Evolutionary conservation across 2,113 vertebrate species (phyloP), one percentile per base, ranked within the genome.

Genomic region (Pampusana beccarii): DNA sequence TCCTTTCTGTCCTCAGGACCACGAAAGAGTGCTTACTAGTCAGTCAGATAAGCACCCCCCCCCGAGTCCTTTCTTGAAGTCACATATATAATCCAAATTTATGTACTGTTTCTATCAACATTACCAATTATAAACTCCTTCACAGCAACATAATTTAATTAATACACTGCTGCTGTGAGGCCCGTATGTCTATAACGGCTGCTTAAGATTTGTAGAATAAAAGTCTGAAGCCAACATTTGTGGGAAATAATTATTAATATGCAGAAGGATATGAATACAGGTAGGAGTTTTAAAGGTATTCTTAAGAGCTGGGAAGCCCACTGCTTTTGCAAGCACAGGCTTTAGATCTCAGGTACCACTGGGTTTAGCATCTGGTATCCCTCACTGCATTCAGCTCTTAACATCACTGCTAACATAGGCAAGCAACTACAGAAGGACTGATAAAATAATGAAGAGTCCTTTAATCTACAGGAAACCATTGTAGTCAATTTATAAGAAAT

Each of bases 381-480:
- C 96, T 98, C 98, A 97, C 67, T 84, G 78, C n/a, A 57, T 71
- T 94, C 84, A 50, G 97, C 96, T 96, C 96, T 97, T 97, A 92
- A 96, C 95, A 92, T 94, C 97, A 70, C 62, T 54, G 96, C 95
- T 96, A 98, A 96, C 97, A 90, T 26, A 95, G 97, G 97, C 97
- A 95, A 98, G 97, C 91, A 61, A 97, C 97, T 96, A 95, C 97
- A 97, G 97, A 96, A 97, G 96, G 97, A 96, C 98, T 98, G 98
- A 98, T 98, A 98, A 98, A 98, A 98, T 98, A 98, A 98, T 98
- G 97, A 98, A 98, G 98, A 98, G 97, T 97, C 97, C 98, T 98
- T 98, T 98, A 98, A 98, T 98, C 98, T 98, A 98, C 97, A 98
- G 97, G 98, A 98, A 98, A 98, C 98, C 98, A 98, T 98, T 98